A percentile compares a stretch with the other conserved stretches of the same genome.
Conservation (phyloP, 2,113 vertebrate genomes). For the Guaruba guarouba region DNA sequence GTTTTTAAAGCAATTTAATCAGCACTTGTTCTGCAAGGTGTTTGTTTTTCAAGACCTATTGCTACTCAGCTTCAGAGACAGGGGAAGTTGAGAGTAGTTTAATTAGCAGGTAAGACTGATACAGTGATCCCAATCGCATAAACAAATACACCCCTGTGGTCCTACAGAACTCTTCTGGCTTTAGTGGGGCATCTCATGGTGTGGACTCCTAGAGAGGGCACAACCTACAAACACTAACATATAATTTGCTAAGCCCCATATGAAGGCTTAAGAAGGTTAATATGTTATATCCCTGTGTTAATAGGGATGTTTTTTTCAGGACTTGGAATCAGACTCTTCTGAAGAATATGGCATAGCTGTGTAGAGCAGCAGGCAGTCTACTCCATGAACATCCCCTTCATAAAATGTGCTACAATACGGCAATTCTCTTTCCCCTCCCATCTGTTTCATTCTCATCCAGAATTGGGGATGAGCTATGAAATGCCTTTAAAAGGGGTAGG, state of each 20-base stretch:
- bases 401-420: background rate
- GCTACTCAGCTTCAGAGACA: background rate
- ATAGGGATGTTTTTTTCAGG: background rate
- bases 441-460: too few relatives aligned
- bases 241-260: background rate
- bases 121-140: background rate
- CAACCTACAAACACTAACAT: background rate
- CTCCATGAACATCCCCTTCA: background rate
- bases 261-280: background rate
- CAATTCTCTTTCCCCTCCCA: background rate
- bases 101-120: background rate
- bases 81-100: background rate
- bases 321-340: background rate
- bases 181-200: background rate
- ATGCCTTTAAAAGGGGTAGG: background rate
- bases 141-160: background rate
- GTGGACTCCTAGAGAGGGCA: background rate
- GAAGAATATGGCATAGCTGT: fast-evolving
- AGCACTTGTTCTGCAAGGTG: background rate
- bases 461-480: background rate
- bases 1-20: background rate
- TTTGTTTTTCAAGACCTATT: background rate
- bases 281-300: fast-evolving
- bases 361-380: background rate
- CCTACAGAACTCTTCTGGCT: background rate